Base-by-base conservation (phyloP, 2,888 invertebrate genomes). In the Sarcophaga variegata region DNA sequence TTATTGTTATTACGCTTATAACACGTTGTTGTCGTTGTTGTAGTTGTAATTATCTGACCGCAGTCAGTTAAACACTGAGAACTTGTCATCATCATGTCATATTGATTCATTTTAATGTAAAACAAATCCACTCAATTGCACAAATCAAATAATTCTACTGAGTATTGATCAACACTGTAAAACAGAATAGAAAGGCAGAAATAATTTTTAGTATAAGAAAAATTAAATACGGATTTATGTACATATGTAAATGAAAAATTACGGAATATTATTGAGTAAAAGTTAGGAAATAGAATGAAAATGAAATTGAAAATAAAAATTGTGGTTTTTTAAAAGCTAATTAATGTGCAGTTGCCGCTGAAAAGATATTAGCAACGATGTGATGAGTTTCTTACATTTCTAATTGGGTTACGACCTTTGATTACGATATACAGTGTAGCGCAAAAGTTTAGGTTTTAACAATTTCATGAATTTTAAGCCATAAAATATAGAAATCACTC, bases 61-160 rank as follows among this genome's bases (percentile, higher is more conserved):
- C 81, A 88, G 25, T 86, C 86, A 66, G 85, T 81, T 49, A 88
- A 72, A 60, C 78, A 81, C 79, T 89, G 89, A 27, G 87, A 79
- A 72, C 85, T 85, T 75, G 75, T 84, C 79, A 88, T 63, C 77
- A 88, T 63, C 74, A 87, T 86, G n/a, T 89, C 89, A 89, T 88
- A 89, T 79, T 89, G 89, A 80, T 87, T 87, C 89, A 90, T 89
- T 86, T 88, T 89, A 62, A 67, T 85, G 37, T 70, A 72, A 83
- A 37, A 37, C 72, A 81, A 80, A 37, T 60, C 45, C 70, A 63
- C 69, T 59, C 64, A 25, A 69, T 22, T 17, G 11, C 22, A 49
- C 64, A 63, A 64, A 69, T 60, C 66, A 62, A 69, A 75, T 25
- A 81, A 45, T 71, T 60, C 25, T 12, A 49, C 25, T 25, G 5